Percentiles rank a stretch among this genome's conserved stretches.
Evolutionary conservation across 53 echinoderm and acorn worm genomes (phyloP).

Genomic region (Paracentrotus lividus): DNA sequence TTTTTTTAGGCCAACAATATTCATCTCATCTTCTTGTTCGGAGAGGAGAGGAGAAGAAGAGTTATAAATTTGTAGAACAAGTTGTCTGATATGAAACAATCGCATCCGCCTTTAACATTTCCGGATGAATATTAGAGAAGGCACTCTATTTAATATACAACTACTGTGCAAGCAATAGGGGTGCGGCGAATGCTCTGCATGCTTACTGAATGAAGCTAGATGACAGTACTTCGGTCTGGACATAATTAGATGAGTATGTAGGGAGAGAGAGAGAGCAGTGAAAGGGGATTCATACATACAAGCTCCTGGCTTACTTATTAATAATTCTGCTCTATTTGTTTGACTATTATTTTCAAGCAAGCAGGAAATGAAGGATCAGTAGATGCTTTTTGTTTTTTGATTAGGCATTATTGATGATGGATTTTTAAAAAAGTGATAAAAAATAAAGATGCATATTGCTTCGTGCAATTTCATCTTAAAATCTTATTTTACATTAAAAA

Average conservation of each 20-base stretch:
- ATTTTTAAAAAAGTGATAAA: background rate
- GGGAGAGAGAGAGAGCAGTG: conserved; percentile 11
- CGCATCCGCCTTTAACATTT: conserved; percentile 65
- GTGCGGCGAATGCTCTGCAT: conserved; percentile 63
- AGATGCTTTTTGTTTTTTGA: background rate
- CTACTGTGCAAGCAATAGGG: conserved; percentile 69
- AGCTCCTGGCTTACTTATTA: conserved; percentile 35
- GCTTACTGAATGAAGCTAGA: conserved; percentile 52
- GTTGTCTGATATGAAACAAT: conserved; percentile 29
- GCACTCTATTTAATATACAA: conserved; percentile 69
- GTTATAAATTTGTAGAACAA: conserved; percentile 21
- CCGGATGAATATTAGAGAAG: conserved; percentile 71
- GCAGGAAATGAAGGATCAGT: conserved; percentile 51
- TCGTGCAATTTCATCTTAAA: background rate
- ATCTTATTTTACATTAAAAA: too few species aligned
- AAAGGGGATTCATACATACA: conserved; percentile 13
- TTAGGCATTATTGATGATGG: conserved; percentile 36
- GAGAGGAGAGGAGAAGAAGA: background rate
- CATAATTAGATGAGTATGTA: conserved; percentile 60
- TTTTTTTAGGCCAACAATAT: background rate
- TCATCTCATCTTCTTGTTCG: background rate
- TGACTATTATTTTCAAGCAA: conserved; percentile 3
- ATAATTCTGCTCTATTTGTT: conserved; percentile 50
- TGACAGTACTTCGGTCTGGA: conserved; percentile 35
- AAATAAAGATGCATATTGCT: background rate